Conservation (phyloP, 2,888 invertebrate species). For the Ochropacha duplaris region DNA sequence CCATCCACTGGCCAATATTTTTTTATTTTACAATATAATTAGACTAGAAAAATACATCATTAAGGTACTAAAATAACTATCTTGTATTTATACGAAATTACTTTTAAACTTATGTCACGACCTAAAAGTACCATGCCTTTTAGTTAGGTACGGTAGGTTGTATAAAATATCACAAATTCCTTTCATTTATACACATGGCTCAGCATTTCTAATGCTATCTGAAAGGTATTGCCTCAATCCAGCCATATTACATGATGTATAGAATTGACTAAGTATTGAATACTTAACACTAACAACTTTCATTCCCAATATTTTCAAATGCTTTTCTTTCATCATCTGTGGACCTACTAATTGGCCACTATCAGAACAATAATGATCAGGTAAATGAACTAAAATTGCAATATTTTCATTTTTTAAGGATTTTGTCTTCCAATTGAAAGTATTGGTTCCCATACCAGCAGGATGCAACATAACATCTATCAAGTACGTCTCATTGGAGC, state of each 20-base stretch:
- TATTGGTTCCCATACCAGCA: conserved; percentile 55
- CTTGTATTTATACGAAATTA: conserved; percentile 3
- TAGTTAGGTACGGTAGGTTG: not conserved
- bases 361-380: conserved; percentile 85
- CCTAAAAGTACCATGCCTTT: not conserved
- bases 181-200: conserved; percentile 32
- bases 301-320: conserved; percentile 85
- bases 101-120: conserved; percentile 8
- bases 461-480: conserved; percentile 84
- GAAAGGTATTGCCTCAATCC: conserved; percentile 79
- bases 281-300: conserved; percentile 84
- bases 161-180: not conserved
- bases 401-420: conserved; percentile 69
- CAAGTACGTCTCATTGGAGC: conserved; percentile 82
- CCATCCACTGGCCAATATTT: not conserved
- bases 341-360: conserved; percentile 83
- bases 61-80: conserved; percentile 18
- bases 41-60: conserved; percentile 28
- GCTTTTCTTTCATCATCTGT: conserved; percentile 84
- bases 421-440: conserved; percentile 72
- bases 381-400: conserved; percentile 84
- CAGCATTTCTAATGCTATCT: conserved; percentile 64
- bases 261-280: conserved; percentile 71
- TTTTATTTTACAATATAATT: conserved; percentile 9
- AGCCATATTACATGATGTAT: conserved; percentile 67